Evolutionary conservation across 2,888 invertebrate species (phyloP), one percentile per base, ranked within the genome.

Genomic region (Agrochola circellaris): DNA sequence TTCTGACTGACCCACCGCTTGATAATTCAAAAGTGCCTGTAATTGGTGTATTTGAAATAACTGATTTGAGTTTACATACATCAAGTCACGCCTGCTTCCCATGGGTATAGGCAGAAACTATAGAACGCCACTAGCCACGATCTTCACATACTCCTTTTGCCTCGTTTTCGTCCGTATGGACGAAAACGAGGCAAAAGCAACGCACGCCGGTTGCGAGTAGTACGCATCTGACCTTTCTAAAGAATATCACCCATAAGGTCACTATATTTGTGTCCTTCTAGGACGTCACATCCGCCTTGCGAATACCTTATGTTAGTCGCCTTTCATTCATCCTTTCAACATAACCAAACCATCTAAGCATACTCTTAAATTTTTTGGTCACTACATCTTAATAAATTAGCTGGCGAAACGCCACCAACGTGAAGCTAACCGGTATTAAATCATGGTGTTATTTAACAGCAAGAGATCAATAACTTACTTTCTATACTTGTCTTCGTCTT

Each of bases 401-500:
- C 51, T 34, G 17, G 9, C 51, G 8, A 51, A 23, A 51, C 23
- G 51, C 51, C 51, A 51, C 11, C 17, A 67, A 23, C 15, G 66
- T 23, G 48, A 48, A 66, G 2, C 30, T 30, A 23, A 30, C 15
- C 17, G 6, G 0, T 34, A 51, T 9, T n/a, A 15, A 30, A 51
- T 51, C 9, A 34, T 54, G 15, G 17, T 54, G 15, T 26, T 74
- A 38, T 17, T 48, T 56, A 48, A 67, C n/a, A 69, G 17, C 9
- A 51, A 42, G 26, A 54, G 2, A n/a, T 26, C 20, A 51, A 60
- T 58, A 48, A 93, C 95, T 94, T 82, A 96, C 96, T 95, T 96
- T 74, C 91, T 94, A 73, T 93, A 95, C 79, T 94, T 95, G 77
- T 96, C 95, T 38, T 95, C 96, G 65, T 95, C 95, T 6, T 96